phyloP scores from a whole-genome alignment of 2,113 vertebrate species.

The Ctenomys sociabilis region DNA sequence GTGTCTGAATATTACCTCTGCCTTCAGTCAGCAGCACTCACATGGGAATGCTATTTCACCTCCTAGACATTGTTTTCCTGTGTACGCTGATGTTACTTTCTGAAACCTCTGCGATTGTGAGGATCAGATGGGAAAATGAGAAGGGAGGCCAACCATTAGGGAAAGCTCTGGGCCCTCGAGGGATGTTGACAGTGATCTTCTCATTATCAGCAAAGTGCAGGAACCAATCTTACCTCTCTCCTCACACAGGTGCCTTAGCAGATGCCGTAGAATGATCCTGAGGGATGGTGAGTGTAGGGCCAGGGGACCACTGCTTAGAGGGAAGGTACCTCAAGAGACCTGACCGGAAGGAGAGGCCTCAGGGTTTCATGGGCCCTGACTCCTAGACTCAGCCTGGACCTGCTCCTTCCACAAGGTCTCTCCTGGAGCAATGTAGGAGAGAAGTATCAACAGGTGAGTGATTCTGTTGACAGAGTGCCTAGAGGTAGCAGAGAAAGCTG shows the following conservation, averaged over 20 bases:
- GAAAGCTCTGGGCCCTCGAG: constrained; percentile 21
- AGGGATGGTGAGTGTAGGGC: not conserved
- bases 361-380: not conserved
- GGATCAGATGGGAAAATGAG: not conserved
- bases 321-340: not conserved
- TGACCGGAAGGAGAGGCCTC: not conserved
- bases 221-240: not conserved
- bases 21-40: not conserved
- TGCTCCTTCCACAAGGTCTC: not conserved
- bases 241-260: not conserved
- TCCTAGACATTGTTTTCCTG: not conserved
- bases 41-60: not conserved
- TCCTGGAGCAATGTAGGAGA: not conserved
- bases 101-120: not conserved
- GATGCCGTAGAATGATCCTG: not conserved
- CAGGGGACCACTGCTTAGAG: constrained; percentile 2
- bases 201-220: constrained; percentile 38
- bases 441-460: not conserved
- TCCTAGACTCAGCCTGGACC: not conserved
- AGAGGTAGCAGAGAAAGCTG: not conserved
- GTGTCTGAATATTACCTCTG: not conserved
- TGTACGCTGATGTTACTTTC: not conserved
- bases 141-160: not conserved
- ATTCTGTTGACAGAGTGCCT: not conserved
- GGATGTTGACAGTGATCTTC: not conserved